Percentiles rank a stretch among this genome's conserved stretches.
These are phyloP conservation scores for Laupala kohalensis DNA, from an alignment of 1,140 invertebrate genomes.

Conservation along the genomic window DNA sequence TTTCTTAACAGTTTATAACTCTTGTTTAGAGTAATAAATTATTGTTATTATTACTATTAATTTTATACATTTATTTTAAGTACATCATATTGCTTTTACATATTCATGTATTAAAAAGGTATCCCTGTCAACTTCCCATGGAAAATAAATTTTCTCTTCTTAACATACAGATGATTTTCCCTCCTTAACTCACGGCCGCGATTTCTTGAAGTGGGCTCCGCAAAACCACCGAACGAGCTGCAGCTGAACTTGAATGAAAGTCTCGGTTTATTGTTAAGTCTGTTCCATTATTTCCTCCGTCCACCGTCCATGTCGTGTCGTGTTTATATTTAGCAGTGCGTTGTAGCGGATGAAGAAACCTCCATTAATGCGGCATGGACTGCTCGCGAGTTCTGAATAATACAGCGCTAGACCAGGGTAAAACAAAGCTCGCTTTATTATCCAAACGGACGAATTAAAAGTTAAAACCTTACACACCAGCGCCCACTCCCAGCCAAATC, in stretches of 20 bases:
- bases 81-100: too few relatives aligned
- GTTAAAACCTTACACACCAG: constrained; percentile 5
- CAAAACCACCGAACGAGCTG: too few relatives aligned
- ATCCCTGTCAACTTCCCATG: neutral
- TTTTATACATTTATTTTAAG: too few relatives aligned
- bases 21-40: neutral
- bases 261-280: too few relatives aligned
- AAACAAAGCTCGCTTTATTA: neutral
- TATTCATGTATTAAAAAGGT: neutral
- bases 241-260: too few relatives aligned
- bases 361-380: neutral
- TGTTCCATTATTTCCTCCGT: too few relatives aligned
- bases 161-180: neutral
- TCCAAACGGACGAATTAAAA: constrained; percentile 2
- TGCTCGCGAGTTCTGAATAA: neutral
- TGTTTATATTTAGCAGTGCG: neutral
- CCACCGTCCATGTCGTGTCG: neutral
- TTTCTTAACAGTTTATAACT: too few relatives aligned
- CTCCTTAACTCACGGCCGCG: too few relatives aligned
- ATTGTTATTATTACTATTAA: neutral
- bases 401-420: neutral
- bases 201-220: too few relatives aligned
- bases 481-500: neutral
- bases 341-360: neutral
- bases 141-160: neutral